These are phyloP conservation scores for Sebastes iracundus DNA, from an alignment of 2,797 vertebrate genomes.

Conservation along the genomic window DNA sequence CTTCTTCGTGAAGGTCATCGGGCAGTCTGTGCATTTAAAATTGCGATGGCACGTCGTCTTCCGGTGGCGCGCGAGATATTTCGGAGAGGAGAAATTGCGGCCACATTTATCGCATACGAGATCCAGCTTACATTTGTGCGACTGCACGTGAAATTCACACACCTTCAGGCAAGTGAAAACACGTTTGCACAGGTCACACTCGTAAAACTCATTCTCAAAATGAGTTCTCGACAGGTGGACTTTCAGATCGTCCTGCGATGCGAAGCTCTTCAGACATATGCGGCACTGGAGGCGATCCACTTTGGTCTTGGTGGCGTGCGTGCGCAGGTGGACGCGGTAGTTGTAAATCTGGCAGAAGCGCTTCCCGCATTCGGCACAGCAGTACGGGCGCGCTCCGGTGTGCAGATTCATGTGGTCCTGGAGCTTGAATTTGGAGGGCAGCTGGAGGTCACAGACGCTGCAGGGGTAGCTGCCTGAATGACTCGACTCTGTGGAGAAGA, in stretches of 20 bases:
- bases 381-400: slow-evolving; percentile 79
- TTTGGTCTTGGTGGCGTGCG: slow-evolving; percentile 67
- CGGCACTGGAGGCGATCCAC: slow-evolving; percentile 61
- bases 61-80: slow-evolving; percentile 67
- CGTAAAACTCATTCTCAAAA: slow-evolving; percentile 80
- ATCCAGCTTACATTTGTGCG: slow-evolving; percentile 52
- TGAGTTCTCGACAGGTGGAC: slow-evolving; percentile 74
- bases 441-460: slow-evolving; percentile 73
- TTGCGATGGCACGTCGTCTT: slow-evolving; percentile 44
- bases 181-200: slow-evolving; percentile 84
- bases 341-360: slow-evolving; percentile 82
- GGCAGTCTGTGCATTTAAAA: slow-evolving; percentile 82
- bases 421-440: slow-evolving; percentile 77
- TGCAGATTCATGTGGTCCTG: slow-evolving; percentile 84
- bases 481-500: slow-evolving; percentile 30
- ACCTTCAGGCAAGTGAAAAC: slow-evolving; percentile 72
- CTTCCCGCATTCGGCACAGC: slow-evolving; percentile 83
- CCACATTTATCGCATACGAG: slow-evolving; percentile 72
- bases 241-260: slow-evolving; percentile 47
- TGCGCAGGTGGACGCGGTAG: slow-evolving; percentile 82
- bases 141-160: slow-evolving; percentile 75
- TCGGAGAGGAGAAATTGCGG: slow-evolving; percentile 57
- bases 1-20: slow-evolving; percentile 73
- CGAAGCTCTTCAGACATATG: slow-evolving; percentile 70
- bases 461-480: slow-evolving; percentile 64